A percentile compares a stretch with the other conserved stretches of the same genome.
Conservation (phyloP, 2,888 invertebrate species). For the Nesidiocoris tenuis region DNA sequence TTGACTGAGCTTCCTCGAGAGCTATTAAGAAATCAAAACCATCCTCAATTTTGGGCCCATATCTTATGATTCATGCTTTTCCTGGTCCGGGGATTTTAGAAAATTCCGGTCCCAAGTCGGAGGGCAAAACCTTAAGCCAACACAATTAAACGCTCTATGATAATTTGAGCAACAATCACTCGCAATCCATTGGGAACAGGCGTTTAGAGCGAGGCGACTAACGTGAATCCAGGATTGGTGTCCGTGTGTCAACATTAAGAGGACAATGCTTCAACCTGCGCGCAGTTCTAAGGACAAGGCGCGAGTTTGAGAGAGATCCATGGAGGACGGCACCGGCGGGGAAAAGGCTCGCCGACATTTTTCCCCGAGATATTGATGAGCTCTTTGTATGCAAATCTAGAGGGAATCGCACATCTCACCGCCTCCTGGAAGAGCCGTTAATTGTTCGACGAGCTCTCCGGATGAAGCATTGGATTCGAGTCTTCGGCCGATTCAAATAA, state of each 20-base stretch:
- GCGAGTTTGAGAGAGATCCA: constrained; percentile 16
- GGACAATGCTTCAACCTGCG: constrained; percentile 11
- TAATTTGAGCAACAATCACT: no score
- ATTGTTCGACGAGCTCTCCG: constrained; percentile 20
- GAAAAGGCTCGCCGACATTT: constrained; percentile 2
- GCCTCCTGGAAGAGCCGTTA: constrained; percentile 16
- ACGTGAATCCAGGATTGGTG: constrained; percentile 7
- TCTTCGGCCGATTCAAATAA: background rate
- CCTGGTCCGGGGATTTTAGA: no score
- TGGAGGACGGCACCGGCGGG: background rate
- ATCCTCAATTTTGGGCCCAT: no score
- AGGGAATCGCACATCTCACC: constrained; percentile 20
- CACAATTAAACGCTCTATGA: no score
- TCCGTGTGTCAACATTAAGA: constrained; percentile 9
- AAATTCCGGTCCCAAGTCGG: no score
- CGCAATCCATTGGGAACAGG: background rate
- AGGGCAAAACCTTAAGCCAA: no score
- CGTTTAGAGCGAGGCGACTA: background rate
- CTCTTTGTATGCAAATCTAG: constrained; percentile 24
- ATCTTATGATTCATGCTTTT: no score
- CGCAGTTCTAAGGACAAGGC: background rate
- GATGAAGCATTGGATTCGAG: background rate
- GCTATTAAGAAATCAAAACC: no score
- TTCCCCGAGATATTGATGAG: constrained; percentile 27
- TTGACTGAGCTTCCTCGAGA: no score